Base-by-base conservation (phyloP, 2,888 invertebrate species). In the Ectemnius lituratus region DNA sequence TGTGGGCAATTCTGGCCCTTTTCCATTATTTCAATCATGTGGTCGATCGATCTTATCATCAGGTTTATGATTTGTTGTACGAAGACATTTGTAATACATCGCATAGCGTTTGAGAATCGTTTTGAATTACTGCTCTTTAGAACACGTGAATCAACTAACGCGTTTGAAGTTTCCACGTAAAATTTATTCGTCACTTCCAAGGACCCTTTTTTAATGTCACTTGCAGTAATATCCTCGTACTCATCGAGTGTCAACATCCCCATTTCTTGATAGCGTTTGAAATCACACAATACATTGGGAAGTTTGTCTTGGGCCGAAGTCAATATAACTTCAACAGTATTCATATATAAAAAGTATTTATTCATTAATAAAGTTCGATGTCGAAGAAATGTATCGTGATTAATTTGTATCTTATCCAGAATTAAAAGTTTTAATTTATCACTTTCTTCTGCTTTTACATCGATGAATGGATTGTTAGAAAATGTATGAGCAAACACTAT, bases 11-110 rank as follows among this genome's bases (percentile, higher is more conserved):
- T 89, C 4, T 92, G 91, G 1, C 92, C 91, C 78, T 92, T 90
- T 67, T 92, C 91, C 11, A 95, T 92, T 6, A 92, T 90, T 0
- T 93, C 91, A 71, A 94, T 92, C 6, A 96, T 90, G 77, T 94
- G 92, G 58, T 94, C 91, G 60, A 96, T 93, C 6, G 95, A 95
- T 66, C 93, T 91, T 63, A 94, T 93, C 92, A 96, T 94, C 46
- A 94, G 86, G 83, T 94, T 93, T 81, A 94, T 93, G 81, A 96
- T 93, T 89, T 94, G 94, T 83, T 93, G 92, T 52, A 92, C 91
- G 70, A 94, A 91, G 1, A 94, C 87, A 28, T 88, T 85, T 73
- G 91, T 92, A 1, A 92, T 87, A 57, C 91, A 92, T 8, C 82
- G 80, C 80, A 92, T 90, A 11, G 91, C 86, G 18, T 87, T 87